These are phyloP conservation scores for Stegodyphus dumicola DNA, from an alignment of 1,140 invertebrate species.

Conservation along the genomic window DNA sequence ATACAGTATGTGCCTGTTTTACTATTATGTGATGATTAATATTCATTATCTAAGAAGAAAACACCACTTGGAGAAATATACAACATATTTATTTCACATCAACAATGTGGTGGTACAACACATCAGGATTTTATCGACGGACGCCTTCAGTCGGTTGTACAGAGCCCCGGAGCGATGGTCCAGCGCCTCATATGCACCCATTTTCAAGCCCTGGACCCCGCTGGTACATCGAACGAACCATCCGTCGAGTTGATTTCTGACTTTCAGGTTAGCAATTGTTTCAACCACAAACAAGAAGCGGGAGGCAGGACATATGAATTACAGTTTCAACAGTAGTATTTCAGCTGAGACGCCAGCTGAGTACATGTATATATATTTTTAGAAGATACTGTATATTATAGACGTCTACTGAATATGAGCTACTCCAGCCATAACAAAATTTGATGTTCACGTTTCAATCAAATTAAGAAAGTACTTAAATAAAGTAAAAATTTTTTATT, in stretches of 20 bases:
- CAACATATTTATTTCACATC: too few species aligned
- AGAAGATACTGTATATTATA: background rate
- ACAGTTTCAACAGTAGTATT: background rate
- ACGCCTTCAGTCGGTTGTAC: slow-evolving; percentile 35
- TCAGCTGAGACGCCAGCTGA: background rate
- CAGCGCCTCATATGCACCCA: background rate
- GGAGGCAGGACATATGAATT: too few species aligned
- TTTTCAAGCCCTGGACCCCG: slow-evolving; percentile 5
- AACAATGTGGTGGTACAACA: too few species aligned
- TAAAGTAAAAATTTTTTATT: background rate
- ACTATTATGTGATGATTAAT: too few species aligned
- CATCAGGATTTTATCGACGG: background rate
- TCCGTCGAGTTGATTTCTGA: slow-evolving; percentile 8
- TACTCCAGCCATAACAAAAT: background rate
- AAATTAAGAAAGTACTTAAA: background rate
- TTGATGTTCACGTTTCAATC: background rate
- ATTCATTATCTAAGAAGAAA: too few species aligned
- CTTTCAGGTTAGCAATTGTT: background rate
- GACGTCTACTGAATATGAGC: background rate
- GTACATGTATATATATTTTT: background rate
- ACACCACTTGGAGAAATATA: too few species aligned
- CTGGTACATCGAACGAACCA: slow-evolving; percentile 37
- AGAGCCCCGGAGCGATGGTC: slow-evolving; percentile 18
- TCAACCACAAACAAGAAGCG: background rate
- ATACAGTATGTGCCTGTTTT: too few species aligned